Base-by-base conservation (phyloP, 1,140 invertebrate species). In the Radopholus similis region DNA sequence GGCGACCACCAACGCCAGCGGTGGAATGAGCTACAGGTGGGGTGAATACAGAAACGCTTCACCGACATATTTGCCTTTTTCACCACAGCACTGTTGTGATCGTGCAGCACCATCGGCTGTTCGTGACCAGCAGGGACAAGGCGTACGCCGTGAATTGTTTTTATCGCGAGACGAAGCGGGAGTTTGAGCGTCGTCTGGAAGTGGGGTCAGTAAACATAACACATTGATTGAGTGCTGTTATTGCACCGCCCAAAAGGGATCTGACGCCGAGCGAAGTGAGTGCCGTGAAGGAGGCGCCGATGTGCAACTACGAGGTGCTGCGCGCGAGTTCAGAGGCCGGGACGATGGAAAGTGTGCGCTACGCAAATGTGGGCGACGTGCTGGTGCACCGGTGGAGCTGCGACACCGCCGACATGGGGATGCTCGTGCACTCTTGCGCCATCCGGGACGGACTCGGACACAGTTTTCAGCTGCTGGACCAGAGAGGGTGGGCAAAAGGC, bases 361-460 rank as follows among this genome's bases (percentile, higher is more conserved):
- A 70, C 68, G 74, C 74, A 32, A 75, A 64, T 60, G 77, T 76
- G 60, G 74, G 74, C 26, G 74, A 76, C 51, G n/a, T 56, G 40
- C 60, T 76, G 21, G 56, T 76, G 6, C 74, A 76, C 38, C 64
- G 64, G 62, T 76, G 76, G 76, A 71, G 63, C 30, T 76, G 74
- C 57, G 74, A 77, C n/a, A 60, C 73, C 21, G 44, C 71, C 71
- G 51, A 47, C 9, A 6, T 4, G 4, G 32, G 47, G 8, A 77
- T 76, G 73, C 64, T 76, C 4, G 74, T 76, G 2, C 74, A 76
- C 56, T 72, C 76, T 35, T 76, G 74, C 37, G 55, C 32, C 30
- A 76, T 77, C 49, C 58, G 76, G 23, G 76, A 76, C 53, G 76
- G 68, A 15, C 40, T 73, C 32, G 75, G 76, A 38, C 76, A 64